Evolutionary conservation across 2,888 invertebrate genomes (phyloP).

Genomic region (Diadegma fenestrale): DNA sequence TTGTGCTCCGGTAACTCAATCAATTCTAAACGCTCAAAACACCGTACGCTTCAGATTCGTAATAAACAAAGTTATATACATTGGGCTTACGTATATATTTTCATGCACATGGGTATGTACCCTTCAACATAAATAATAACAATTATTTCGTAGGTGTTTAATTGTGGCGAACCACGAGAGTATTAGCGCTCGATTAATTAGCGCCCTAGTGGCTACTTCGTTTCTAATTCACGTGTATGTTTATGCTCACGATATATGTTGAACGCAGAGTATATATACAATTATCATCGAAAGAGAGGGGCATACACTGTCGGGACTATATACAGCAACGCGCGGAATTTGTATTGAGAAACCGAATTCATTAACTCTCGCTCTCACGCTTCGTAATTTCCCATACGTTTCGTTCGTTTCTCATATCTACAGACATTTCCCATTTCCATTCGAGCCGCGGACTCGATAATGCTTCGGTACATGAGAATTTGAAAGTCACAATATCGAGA

Average conservation of each 20-base stretch:
- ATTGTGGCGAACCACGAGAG: slow-evolving; percentile 56
- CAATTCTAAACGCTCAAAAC: too few relatives aligned
- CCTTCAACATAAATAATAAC: slow-evolving; percentile 20
- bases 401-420: too few relatives aligned
- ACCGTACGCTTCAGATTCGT: slow-evolving; percentile 6
- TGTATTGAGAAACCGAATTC: slow-evolving; percentile 59
- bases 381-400: slow-evolving; percentile 20
- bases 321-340: neutral
- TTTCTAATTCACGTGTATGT: slow-evolving; percentile 1
- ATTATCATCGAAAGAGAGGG: slow-evolving; percentile 1
- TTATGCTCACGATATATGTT: neutral
- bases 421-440: too few relatives aligned
- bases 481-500: too few relatives aligned
- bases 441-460: too few relatives aligned
- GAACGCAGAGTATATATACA: neutral
- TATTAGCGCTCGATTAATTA: slow-evolving; percentile 63
- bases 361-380: slow-evolving; percentile 46
- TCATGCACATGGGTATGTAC: neutral
- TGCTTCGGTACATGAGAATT: too few relatives aligned
- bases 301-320: neutral
- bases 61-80: neutral
- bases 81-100: slow-evolving; percentile 1
- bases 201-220: slow-evolving; percentile 52
- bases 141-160: slow-evolving; percentile 59
- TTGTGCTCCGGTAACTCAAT: neutral